phyloP scores from a whole-genome alignment of 2,113 vertebrate genomes.

The Leptocoma aspasia region DNA sequence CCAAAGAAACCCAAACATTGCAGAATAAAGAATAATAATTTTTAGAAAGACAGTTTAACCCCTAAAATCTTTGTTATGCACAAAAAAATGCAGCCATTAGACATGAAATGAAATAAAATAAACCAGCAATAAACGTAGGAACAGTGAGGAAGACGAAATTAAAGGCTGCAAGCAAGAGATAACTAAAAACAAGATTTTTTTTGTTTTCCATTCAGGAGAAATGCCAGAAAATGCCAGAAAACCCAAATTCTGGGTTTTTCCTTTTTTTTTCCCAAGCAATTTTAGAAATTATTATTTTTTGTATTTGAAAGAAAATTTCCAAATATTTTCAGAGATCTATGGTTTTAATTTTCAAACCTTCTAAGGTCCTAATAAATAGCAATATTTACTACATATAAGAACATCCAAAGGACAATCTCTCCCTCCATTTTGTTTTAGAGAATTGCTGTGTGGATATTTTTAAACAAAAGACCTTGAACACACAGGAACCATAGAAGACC shows the following conservation, averaged over 20 bases:
- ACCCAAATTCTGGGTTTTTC: fast-evolving
- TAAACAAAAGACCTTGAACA: neutral
- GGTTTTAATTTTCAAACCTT: neutral
- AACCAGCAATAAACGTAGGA: neutral
- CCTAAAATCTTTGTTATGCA: neutral
- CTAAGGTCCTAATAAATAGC: neutral
- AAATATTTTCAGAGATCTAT: neutral
- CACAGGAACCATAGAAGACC: neutral
- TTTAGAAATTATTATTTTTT: neutral
- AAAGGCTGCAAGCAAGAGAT: neutral
- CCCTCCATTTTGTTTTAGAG: neutral
- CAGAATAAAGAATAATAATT: neutral
- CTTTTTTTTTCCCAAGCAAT: neutral
- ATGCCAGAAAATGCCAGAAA: neutral
- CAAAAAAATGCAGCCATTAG: neutral
- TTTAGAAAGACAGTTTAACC: neutral
- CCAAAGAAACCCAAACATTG: fast-evolving
- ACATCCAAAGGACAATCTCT: neutral
- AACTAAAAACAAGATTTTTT: neutral
- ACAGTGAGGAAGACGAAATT: neutral
- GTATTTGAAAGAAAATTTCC: neutral
- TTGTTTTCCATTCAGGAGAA: neutral
- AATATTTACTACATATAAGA: neutral
- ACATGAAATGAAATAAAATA: neutral
- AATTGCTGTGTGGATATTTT: neutral